Evolutionary conservation across 2,888 invertebrate genomes (phyloP), one percentile per base, ranked within the genome.

Genomic region (Drosophila barbarae): DNA sequence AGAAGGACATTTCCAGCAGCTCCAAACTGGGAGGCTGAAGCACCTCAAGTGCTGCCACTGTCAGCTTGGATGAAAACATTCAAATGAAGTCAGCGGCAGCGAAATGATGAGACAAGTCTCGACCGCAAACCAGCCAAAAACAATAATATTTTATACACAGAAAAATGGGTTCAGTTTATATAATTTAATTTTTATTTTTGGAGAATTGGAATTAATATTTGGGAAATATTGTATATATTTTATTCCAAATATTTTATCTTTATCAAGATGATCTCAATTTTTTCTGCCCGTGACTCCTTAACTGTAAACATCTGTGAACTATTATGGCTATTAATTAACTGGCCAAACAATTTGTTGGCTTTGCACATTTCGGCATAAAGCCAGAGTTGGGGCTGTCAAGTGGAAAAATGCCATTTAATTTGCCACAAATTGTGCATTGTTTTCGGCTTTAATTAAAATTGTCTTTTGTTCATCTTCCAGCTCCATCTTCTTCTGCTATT

Each of bases 1-100:
- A 86, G 81, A 82, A 82, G 81, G 81, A 82, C 81, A 82, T 86
- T 79, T 84, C 69, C 69, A 85, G 63, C 73, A 47, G 60, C 73
- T 32, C 71, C 82, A 54, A 58, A 36, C 55, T 49, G 23, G 64
- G 21, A 42, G 41, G 28, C 60, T 61, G 68, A 84, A 79, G 73
- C 84, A 70, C 56, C 67, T 77, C 73, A 73, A 80, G 86, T 84
- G 84, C 73, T 71, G 63, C 56, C 71, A 60, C 67, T 30, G 46
- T 46, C 46, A 74, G 36, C 47, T 47, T 42, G 38, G 32, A 50
- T 21, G 53, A 26, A 55, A 52, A 47, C 53, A 76, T 76, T 79
- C 44, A 76, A 77, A 83, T 74, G 60, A 63, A 83, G 53, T 38
- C 52, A 61, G 23, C 64, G 26, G 21, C 18, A 32, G 46, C 18